Evolutionary conservation across 2,888 invertebrate species (phyloP).

Genomic region (Dysmachus trigonus): DNA sequence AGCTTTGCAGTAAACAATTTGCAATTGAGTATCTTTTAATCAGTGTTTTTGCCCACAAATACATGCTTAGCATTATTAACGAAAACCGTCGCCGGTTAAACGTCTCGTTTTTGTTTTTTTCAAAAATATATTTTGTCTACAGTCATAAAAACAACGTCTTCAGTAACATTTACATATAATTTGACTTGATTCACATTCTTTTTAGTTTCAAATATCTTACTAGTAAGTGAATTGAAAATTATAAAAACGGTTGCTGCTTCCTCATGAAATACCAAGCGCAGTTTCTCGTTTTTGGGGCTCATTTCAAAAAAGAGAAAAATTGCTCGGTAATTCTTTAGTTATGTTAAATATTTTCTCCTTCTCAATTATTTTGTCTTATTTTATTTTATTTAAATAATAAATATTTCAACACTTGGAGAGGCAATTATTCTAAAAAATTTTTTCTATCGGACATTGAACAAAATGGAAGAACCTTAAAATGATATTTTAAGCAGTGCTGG

Average conservation of each 20-base stretch:
- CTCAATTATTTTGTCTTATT: not conserved
- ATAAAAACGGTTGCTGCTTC: not conserved
- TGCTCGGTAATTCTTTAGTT: slow-evolving; percentile 40
- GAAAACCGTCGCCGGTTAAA: not conserved
- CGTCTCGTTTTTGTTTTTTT: not conserved
- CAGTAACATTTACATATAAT: slow-evolving; percentile 19
- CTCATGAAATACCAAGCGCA: slow-evolving; percentile 41
- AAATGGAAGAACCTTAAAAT: slow-evolving; percentile 2
- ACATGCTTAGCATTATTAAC: not conserved
- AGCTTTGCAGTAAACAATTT: not conserved
- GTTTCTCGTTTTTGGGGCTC: slow-evolving; percentile 44
- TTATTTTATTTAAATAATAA: not conserved
- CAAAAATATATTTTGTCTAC: slow-evolving; percentile 23
- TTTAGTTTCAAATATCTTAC: not conserved
- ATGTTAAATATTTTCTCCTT: not conserved
- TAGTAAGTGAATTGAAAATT: not conserved
- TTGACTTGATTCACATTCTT: slow-evolving; percentile 24
- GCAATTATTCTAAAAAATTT: not conserved
- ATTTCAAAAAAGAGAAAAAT: slow-evolving; percentile 32
- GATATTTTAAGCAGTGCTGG: not conserved
- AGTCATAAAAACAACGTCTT: not conserved
- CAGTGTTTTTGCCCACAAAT: not conserved
- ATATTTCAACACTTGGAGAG: not conserved
- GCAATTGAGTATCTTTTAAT: not conserved
- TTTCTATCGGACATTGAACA: slow-evolving; percentile 3